Conservation (phyloP, 1,140 invertebrate species). For the Thereuonema tuberculata region DNA sequence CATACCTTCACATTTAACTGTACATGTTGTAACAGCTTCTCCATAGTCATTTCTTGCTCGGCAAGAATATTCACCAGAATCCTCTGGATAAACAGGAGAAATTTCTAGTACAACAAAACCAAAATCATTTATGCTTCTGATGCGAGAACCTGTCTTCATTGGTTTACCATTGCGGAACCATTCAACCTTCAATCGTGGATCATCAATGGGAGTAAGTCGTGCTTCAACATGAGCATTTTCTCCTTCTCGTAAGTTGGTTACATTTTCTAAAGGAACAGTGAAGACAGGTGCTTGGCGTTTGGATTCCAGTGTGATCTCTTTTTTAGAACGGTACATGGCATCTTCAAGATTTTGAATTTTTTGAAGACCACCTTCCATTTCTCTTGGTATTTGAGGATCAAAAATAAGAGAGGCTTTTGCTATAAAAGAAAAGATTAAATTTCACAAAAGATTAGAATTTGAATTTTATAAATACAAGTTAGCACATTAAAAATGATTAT, state of each 20-base stretch:
- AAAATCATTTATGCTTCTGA: conserved; percentile 88
- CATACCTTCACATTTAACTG: conserved; percentile 58
- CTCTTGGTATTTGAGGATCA: conserved; percentile 85
- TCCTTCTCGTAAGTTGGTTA: conserved; percentile 69
- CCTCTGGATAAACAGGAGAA: conserved; percentile 85
- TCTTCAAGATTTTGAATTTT: conserved; percentile 88
- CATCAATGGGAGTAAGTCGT: conserved; percentile 76
- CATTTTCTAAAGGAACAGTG: conserved; percentile 72
- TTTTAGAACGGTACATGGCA: conserved; percentile 53
- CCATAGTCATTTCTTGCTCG: conserved; percentile 78
- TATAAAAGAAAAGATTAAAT: conserved; percentile 22
- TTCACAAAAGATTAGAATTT: background rate
- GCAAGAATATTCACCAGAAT: conserved; percentile 85
- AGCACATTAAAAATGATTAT: too few species aligned
- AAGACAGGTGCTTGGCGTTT: conserved; percentile 74
- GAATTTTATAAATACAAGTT: too few species aligned
- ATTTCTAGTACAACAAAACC: conserved; percentile 89
- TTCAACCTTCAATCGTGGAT: conserved; percentile 84
- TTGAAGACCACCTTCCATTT: conserved; percentile 82
- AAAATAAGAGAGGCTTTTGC: conserved; percentile 80
- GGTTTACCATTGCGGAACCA: conserved; percentile 92
- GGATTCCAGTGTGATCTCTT: conserved; percentile 51
- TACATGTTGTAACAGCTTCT: conserved; percentile 81
- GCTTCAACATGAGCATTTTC: conserved; percentile 93
- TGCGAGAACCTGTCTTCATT: conserved; percentile 66